Percentiles rank a stretch among this genome's conserved stretches.
Evolutionary conservation across 2,113 vertebrate genomes (phyloP).

Genomic region (Ciconia maguari): DNA sequence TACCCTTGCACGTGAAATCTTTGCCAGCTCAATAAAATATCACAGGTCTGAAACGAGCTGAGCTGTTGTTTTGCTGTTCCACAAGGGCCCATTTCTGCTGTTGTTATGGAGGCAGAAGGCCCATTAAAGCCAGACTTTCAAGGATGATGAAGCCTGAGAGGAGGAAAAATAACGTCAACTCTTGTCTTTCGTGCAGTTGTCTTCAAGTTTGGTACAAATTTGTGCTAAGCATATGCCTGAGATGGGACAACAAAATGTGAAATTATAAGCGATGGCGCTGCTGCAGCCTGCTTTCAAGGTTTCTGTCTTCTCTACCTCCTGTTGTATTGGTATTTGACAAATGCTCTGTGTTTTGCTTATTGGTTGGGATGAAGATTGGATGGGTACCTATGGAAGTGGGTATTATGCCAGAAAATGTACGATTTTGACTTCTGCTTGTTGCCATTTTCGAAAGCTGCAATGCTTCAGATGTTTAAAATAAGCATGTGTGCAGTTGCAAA

Average conservation of each 20-base stretch:
- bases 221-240: background rate
- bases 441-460: background rate
- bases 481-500: background rate
- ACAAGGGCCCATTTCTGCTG: background rate
- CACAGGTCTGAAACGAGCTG: background rate
- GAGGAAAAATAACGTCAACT: background rate
- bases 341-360: background rate
- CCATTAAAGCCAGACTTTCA: background rate
- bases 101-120: background rate
- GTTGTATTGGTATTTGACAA: rapidly evolving
- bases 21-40: slow-evolving; percentile 32
- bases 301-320: background rate
- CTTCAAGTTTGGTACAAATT: background rate
- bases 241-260: background rate
- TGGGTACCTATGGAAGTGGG: background rate
- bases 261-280: background rate
- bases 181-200: background rate
- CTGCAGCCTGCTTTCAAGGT: background rate
- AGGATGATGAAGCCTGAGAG: background rate
- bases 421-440: background rate
- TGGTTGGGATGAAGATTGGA: background rate
- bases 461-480: background rate
- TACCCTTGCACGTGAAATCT: background rate
- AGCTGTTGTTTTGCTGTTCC: background rate
- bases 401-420: background rate